Percentiles rank a stretch among this genome's conserved stretches.
Evolutionary conservation across 2,888 invertebrate species (phyloP).

Genomic region (Xanthia togata): DNA sequence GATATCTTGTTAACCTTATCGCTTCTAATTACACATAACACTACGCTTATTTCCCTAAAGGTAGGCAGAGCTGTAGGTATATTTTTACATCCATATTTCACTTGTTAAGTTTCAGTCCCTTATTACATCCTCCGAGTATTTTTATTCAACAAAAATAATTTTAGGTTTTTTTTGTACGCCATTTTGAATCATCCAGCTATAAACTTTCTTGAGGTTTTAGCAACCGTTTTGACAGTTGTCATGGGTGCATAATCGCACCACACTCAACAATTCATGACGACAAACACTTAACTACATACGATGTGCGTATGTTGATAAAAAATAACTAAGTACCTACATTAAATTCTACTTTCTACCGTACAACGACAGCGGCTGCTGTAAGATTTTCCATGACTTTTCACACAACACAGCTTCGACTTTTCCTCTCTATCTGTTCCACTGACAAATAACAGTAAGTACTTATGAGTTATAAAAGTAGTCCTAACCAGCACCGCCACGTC

Average conservation of each 20-base stretch:
- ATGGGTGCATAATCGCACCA: neutral
- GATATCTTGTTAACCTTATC: neutral
- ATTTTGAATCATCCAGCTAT: too few species aligned
- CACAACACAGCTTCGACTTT: neutral
- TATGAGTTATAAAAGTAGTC: slow-evolving; percentile 35
- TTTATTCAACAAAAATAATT: too few species aligned
- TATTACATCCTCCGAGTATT: neutral
- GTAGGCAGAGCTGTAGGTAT: neutral
- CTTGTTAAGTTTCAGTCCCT: neutral
- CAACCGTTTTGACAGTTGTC: too few species aligned
- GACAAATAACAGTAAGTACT: neutral
- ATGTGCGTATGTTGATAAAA: too few species aligned
- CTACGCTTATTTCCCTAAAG: neutral
- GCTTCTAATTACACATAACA: neutral
- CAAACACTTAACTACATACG: neutral
- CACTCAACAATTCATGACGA: neutral
- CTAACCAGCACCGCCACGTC: slow-evolving; percentile 58
- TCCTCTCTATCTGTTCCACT: neutral
- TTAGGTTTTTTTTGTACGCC: too few species aligned
- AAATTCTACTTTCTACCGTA: neutral
- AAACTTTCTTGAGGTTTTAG: too few species aligned
- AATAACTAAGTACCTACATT: too few species aligned
- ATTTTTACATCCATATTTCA: neutral
- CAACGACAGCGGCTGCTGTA: neutral
- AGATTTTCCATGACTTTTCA: neutral